Conservation (phyloP, 2,888 invertebrate species). For the Eupithecia inturbata region DNA sequence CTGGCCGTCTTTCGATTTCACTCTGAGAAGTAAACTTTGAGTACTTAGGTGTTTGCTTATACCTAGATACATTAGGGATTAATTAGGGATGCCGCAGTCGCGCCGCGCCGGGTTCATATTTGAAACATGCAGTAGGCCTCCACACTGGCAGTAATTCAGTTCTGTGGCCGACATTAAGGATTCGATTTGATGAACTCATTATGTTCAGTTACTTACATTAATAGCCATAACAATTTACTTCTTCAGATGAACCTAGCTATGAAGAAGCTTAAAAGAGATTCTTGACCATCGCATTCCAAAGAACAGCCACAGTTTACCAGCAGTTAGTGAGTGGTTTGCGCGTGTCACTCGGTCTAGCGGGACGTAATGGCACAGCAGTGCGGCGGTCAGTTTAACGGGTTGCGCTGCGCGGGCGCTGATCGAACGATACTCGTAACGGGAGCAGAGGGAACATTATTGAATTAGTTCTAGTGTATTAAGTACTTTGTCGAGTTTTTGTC, state of each 20-base stretch:
- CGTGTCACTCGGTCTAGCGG: conserved; percentile 34
- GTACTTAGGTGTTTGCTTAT: not conserved
- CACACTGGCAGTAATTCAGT: not conserved
- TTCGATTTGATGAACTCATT: too few species aligned
- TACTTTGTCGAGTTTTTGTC: conserved; percentile 15
- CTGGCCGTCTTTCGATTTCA: not conserved
- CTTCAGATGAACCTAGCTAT: not conserved
- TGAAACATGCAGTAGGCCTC: not conserved
- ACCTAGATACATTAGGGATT: too few species aligned
- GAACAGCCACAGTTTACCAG: conserved; percentile 18
- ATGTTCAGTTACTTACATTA: too few species aligned
- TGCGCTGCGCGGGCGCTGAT: conserved; percentile 20
- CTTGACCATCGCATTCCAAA: conserved; percentile 26
- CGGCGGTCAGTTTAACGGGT: conserved; percentile 38
- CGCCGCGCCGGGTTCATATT: not conserved
- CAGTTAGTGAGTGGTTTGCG: conserved; percentile 12
- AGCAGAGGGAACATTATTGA: conserved; percentile 24
- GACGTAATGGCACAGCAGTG: conserved; percentile 26
- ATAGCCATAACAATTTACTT: too few species aligned
- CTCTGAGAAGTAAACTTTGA: not conserved
- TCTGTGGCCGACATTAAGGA: too few species aligned
- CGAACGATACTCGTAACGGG: conserved; percentile 20
- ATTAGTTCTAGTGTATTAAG: conserved; percentile 28
- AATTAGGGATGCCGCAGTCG: too few species aligned
- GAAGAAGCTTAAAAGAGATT: conserved; percentile 19